phyloP scores from a whole-genome alignment of 2,113 vertebrate species.

The human (Homo sapiens) region GRCh38 chr1:175785001-175785500 shows the following conservation, averaged over 20 bases:
- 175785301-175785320: background rate
- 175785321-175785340: background rate
- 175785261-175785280: background rate
- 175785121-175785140: background rate
- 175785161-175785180: background rate
- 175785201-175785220: background rate
- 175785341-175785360: too few species aligned
- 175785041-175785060: background rate
- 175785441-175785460: background rate
- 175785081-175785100: background rate
- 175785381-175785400: too few species aligned
- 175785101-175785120: background rate
- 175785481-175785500: rapidly evolving
- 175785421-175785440: background rate
- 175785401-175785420: background rate
- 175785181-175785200: too few species aligned
- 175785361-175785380: too few species aligned
- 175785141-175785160: background rate
- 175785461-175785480: background rate
- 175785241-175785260: too few species aligned
- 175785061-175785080: background rate
- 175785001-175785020: background rate
- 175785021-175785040: background rate
- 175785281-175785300: rapidly evolving
- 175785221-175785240: background rate